Evolutionary conservation across 2,888 invertebrate genomes (phyloP).

Genomic region (Perizoma affinitatum): DNA sequence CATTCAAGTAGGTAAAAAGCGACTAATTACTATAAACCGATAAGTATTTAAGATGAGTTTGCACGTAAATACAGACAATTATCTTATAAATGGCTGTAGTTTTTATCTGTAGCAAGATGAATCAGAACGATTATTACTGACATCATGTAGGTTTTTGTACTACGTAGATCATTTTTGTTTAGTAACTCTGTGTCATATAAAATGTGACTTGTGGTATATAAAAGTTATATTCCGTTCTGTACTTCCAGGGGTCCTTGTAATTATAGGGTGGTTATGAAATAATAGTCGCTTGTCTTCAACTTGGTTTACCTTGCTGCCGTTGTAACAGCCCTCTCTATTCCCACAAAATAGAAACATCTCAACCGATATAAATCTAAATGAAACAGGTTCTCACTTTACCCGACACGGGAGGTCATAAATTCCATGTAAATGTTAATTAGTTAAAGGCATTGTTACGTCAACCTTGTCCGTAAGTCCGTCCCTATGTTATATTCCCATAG

Average conservation of each 20-base stretch:
- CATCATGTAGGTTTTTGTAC: conserved; percentile 45
- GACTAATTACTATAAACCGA: neutral
- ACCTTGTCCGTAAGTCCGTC: conserved; percentile 57
- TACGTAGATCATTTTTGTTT: conserved; percentile 2
- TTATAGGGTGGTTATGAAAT: too few species aligned
- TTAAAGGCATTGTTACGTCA: conserved; percentile 59
- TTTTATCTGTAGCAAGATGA: conserved; percentile 44
- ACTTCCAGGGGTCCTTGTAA: too few species aligned
- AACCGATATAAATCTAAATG: conserved; percentile 21
- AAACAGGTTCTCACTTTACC: conserved; percentile 14
- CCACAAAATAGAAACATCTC: conserved; percentile 22
- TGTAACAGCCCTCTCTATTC: conserved; percentile 12
- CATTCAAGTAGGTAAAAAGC: conserved; percentile 16
- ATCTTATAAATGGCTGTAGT: conserved; percentile 17
- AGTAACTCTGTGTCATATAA: too few species aligned
- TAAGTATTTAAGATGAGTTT: neutral
- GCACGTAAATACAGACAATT: neutral
- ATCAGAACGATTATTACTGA: conserved; percentile 58
- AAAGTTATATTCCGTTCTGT: too few species aligned
- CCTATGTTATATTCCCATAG: conserved; percentile 56
- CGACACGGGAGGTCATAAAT: conserved; percentile 25
- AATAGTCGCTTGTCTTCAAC: too few species aligned
- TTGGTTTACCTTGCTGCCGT: neutral
- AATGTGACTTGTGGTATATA: too few species aligned
- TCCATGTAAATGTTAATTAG: conserved; percentile 54